phyloP scores from a whole-genome alignment of 64 coral and sea anemone genomes.

The Stylophora pistillata region DNA sequence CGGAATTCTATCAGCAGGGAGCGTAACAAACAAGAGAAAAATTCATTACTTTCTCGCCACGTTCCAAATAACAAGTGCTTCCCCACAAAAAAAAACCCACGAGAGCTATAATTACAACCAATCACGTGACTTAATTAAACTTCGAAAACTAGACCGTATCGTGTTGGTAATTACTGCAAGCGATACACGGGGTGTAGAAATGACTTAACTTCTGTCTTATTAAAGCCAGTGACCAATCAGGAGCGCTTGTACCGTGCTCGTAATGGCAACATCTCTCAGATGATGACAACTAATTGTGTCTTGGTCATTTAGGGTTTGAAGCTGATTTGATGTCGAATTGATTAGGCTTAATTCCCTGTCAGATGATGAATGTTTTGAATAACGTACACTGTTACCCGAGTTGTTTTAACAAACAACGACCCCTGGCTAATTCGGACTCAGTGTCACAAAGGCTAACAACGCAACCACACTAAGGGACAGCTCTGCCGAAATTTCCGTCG shows the following conservation, averaged over 20 bases:
- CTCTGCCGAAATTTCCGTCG: constrained; percentile 18
- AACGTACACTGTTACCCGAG: constrained; percentile 74
- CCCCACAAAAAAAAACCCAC: constrained; percentile 60
- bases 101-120: constrained; percentile 63
- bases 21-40: constrained; percentile 40
- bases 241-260: constrained; percentile 20
- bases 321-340: constrained; percentile 99
- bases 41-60: constrained; percentile 55
- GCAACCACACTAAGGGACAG: constrained; percentile 16
- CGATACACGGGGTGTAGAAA: constrained; percentile 73
- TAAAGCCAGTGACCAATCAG: constrained; percentile 77
- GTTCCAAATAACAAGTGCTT: constrained; percentile 53
- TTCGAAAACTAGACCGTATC: constrained; percentile 68
- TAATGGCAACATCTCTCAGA: constrained; percentile 82
- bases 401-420: constrained; percentile 91
- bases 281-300: constrained; percentile 94
- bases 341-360: constrained; percentile 97
- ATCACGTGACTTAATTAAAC: constrained; percentile 93
- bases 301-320: constrained; percentile 97
- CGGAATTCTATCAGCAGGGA: constrained; percentile 54
- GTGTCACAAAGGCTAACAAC: constrained; percentile 50
- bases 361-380: constrained; percentile 99
- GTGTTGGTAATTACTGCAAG: constrained; percentile 74
- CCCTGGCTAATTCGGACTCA: constrained; percentile 78
- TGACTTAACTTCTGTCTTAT: constrained; percentile 88